A percentile compares a stretch with the other conserved stretches of the same genome.
These are phyloP conservation scores for Bubo scandiacus DNA, from an alignment of 2,113 vertebrate species.

Conservation along the genomic window DNA sequence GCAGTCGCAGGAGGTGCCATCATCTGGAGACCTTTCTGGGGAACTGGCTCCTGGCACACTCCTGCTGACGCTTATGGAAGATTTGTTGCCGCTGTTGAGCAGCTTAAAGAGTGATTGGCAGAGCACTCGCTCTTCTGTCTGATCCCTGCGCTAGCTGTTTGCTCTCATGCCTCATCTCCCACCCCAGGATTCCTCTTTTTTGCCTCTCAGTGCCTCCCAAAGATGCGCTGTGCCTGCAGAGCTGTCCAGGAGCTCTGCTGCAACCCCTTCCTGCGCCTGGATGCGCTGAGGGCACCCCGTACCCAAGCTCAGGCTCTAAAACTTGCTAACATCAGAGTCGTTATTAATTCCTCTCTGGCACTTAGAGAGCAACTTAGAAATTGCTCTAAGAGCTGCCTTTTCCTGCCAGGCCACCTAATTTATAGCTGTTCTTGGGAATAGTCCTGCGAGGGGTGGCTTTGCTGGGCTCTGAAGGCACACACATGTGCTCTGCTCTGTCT, in stretches of 20 bases:
- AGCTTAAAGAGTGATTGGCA: rapidly evolving
- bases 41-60: background rate
- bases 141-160: background rate
- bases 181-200: background rate
- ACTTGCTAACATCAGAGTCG: background rate
- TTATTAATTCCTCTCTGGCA: background rate
- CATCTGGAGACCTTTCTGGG: background rate
- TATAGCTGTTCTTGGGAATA: background rate
- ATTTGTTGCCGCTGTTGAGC: background rate
- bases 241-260: background rate
- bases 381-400: rapidly evolving
- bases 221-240: rapidly evolving
- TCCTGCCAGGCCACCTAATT: background rate
- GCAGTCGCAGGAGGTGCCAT: rapidly evolving
- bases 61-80: background rate
- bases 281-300: background rate
- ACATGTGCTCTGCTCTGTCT: background rate
- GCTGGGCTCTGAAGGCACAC: background rate
- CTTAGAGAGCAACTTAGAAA: background rate
- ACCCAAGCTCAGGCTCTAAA: background rate
- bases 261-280: background rate
- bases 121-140: background rate
- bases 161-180: background rate
- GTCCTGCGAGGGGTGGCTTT: too few relatives aligned
- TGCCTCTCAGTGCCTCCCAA: rapidly evolving